phyloP scores from a whole-genome alignment of 2,113 vertebrate species.

The Picathartes gymnocephalus region DNA sequence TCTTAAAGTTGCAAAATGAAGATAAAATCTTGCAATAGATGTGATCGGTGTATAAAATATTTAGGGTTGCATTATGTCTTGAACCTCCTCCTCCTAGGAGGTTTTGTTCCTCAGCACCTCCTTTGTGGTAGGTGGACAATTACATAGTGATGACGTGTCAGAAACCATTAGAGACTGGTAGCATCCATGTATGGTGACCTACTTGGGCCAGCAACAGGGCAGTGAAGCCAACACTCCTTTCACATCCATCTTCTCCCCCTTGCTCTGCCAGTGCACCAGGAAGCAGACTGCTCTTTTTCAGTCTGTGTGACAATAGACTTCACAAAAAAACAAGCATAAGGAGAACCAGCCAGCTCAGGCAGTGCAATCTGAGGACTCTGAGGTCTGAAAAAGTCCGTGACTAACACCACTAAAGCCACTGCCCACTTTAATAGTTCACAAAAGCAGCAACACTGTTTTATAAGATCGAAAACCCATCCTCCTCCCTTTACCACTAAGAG shows the following conservation, averaged over 20 bases:
- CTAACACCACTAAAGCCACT: neutral
- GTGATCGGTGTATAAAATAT: neutral
- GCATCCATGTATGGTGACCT: neutral
- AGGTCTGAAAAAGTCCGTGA: neutral
- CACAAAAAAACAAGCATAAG: neutral
- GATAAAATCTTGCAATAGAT: neutral
- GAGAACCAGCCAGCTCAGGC: neutral
- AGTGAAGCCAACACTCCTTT: neutral
- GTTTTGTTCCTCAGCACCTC: neutral
- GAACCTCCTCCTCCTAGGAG: neutral
- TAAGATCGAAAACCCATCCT: neutral
- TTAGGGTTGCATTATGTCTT: neutral
- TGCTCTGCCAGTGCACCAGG: neutral
- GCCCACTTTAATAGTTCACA: neutral
- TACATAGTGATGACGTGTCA: rapidly evolving
- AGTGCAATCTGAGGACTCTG: neutral
- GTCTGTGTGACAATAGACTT: neutral
- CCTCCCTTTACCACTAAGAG: neutral
- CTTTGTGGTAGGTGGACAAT: neutral
- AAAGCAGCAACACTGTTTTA: neutral
- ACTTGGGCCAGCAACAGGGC: neutral
- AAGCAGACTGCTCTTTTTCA: neutral
- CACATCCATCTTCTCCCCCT: neutral
- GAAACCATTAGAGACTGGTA: neutral
- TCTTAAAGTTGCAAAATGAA: neutral